These are phyloP conservation scores for Tachysurus fulvidraco DNA, from an alignment of 2,113 vertebrate species.

Conservation along the genomic window DNA sequence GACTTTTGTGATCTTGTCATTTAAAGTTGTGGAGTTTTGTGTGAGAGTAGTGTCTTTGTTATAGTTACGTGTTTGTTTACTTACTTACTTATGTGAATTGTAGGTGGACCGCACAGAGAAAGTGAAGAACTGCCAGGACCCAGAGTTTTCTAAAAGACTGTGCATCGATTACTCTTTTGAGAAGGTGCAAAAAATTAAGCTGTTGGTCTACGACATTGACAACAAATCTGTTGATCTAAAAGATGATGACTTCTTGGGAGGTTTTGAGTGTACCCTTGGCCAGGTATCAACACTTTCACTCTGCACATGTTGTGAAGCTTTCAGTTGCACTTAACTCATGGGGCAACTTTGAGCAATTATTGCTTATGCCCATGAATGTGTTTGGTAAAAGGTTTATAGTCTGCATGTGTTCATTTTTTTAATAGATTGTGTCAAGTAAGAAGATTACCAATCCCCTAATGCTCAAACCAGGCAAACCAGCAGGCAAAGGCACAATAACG, in stretches of 20 bases:
- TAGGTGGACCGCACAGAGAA: constrained; percentile 83
- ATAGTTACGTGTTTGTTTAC: neutral
- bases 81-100: neutral
- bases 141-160: constrained; percentile 84
- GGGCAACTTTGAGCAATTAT: neutral
- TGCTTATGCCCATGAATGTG: neutral
- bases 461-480: constrained; percentile 86
- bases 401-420: neutral
- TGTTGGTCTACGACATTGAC: constrained; percentile 86
- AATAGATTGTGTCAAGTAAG: constrained; percentile 86
- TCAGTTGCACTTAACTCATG: neutral
- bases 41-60: too few species aligned
- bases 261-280: constrained; percentile 83
- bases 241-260: constrained; percentile 89
- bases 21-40: neutral
- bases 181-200: constrained; percentile 86
- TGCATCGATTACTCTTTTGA: constrained; percentile 87
- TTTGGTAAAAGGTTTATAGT: neutral
- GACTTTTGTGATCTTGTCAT: neutral
- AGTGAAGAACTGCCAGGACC: constrained; percentile 81
- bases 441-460: constrained; percentile 80
- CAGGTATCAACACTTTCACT: constrained; percentile 75
- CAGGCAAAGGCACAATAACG: constrained; percentile 84
- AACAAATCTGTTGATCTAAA: constrained; percentile 80
- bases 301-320: neutral